These are phyloP conservation scores for Dendroctonus ponderosae DNA, from an alignment of 1,140 invertebrate species.

Conservation along the genomic window DNA sequence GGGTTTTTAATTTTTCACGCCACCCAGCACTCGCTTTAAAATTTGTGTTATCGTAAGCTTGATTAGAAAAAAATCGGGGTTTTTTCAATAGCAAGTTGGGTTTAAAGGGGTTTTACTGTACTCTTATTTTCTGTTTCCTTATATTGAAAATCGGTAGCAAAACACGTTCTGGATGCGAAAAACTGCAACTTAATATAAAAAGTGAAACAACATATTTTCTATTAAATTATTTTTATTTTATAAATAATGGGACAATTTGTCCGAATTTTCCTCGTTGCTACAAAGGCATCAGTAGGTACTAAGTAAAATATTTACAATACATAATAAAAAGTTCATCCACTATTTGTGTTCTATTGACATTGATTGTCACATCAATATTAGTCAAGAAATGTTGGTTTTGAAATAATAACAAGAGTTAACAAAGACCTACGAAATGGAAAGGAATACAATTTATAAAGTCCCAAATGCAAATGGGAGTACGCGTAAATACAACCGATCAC, in stretches of 20 bases:
- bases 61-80: no score
- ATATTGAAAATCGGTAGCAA: no score
- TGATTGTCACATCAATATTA: slow-evolving; percentile 33
- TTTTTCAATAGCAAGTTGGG: no score
- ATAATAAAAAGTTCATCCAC: slow-evolving; percentile 14
- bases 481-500: slow-evolving; percentile 5
- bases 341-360: slow-evolving; percentile 30
- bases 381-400: slow-evolving; percentile 1
- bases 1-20: no score
- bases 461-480: neutral
- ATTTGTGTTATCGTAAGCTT: no score
- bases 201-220: neutral
- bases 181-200: no score
- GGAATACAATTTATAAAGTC: neutral
- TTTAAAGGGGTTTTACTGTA: no score
- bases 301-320: slow-evolving; percentile 34
- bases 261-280: slow-evolving; percentile 29
- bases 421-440: neutral
- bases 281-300: slow-evolving; percentile 31
- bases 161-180: no score
- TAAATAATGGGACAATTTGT: slow-evolving; percentile 33
- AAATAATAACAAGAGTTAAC: neutral
- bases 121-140: no score
- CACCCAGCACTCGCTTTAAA: no score
- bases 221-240: slow-evolving; percentile 31